Conservation (phyloP, 2,797 vertebrate species). For the Erethizon dorsatum region DNA sequence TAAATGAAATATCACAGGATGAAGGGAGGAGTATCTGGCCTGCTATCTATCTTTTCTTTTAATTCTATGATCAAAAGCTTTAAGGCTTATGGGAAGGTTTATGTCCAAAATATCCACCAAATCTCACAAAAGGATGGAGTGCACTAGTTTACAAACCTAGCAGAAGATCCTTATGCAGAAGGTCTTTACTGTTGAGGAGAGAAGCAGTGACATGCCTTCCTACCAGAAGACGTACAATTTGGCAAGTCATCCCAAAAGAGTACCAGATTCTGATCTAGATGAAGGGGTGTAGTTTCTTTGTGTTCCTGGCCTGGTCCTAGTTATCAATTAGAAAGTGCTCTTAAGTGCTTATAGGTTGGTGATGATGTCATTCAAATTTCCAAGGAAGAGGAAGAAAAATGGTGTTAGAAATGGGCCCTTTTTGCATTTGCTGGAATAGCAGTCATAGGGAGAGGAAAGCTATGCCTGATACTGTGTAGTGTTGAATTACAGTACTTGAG, state of each 20-base stretch:
- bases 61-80: neutral
- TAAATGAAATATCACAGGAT: constrained; percentile 12
- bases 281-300: neutral
- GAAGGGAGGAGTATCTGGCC: neutral
- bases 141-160: neutral
- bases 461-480: constrained; percentile 57
- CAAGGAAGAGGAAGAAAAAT: constrained; percentile 39
- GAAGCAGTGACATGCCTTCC: neutral
- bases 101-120: neutral
- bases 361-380: constrained; percentile 60
- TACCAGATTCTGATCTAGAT: constrained; percentile 47
- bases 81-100: constrained; percentile 26
- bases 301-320: neutral
- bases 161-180: neutral
- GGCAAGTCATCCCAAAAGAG: constrained; percentile 37
- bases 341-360: constrained; percentile 46
- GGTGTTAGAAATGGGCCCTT: constrained; percentile 36
- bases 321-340: constrained; percentile 14
- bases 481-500: constrained; percentile 65
- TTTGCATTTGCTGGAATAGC: constrained; percentile 35
- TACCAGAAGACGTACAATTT: constrained; percentile 41
- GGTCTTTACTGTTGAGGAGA: neutral
- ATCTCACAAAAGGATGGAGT: neutral
- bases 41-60: constrained; percentile 30
- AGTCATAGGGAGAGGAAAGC: constrained; percentile 47